A percentile compares a stretch with the other conserved stretches of the same genome.
Evolutionary conservation across 2,888 invertebrate genomes (phyloP).

Genomic region (Nudaria mundana): DNA sequence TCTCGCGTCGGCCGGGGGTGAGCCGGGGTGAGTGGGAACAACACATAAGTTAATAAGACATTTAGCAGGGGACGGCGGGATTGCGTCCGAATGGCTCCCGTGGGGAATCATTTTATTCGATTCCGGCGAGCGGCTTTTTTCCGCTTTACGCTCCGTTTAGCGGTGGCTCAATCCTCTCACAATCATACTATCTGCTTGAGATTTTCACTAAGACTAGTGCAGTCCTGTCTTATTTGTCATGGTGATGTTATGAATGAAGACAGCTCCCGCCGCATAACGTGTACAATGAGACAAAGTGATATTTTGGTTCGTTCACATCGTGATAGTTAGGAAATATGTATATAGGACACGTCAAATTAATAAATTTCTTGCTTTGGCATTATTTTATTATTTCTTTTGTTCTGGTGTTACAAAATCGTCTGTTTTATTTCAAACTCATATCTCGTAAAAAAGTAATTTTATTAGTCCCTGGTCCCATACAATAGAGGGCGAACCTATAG

Average conservation of each 20-base stretch:
- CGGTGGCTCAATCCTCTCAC: conserved; percentile 59
- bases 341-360: conserved; percentile 32
- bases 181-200: conserved; percentile 53
- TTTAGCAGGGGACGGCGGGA: conserved; percentile 81
- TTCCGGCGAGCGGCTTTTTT: conserved; percentile 82
- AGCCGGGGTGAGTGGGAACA: conserved; percentile 47
- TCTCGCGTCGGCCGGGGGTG: conserved; percentile 63
- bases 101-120: conserved; percentile 88
- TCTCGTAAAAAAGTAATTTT: too few species aligned
- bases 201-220: conserved; percentile 32
- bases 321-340: conserved; percentile 50
- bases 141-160: conserved; percentile 78
- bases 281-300: conserved; percentile 41
- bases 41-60: conserved; percentile 81
- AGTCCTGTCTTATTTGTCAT: conserved; percentile 56
- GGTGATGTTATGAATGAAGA: conserved; percentile 54
- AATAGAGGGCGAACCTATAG: too few species aligned
- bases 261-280: conserved; percentile 50
- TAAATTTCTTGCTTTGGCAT: conserved; percentile 12
- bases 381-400: too few species aligned
- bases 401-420: background rate
- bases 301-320: conserved; percentile 30
- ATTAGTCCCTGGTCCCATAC: too few species aligned
- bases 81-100: conserved; percentile 86
- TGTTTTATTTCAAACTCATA: too few species aligned